Conservation (phyloP, 1,140 invertebrate species). For the Potamilus streckersoni region DNA sequence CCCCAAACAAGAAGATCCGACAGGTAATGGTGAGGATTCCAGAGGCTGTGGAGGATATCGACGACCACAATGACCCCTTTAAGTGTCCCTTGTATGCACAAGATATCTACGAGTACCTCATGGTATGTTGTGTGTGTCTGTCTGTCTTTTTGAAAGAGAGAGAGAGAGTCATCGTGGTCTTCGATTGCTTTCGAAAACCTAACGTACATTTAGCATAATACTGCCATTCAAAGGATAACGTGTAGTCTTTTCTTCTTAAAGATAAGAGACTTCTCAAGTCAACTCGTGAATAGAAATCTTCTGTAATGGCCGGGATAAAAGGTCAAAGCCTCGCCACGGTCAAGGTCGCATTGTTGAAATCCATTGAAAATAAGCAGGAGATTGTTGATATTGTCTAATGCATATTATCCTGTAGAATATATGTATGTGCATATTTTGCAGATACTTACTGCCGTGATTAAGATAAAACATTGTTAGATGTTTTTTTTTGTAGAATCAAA, state of each 20-base stretch:
- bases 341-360: too few relatives aligned
- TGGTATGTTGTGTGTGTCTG: slow-evolving; percentile 38
- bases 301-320: too few relatives aligned
- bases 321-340: too few relatives aligned
- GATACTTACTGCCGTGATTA: neutral
- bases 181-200: neutral
- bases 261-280: too few relatives aligned
- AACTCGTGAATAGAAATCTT: too few relatives aligned
- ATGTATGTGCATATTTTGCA: neutral
- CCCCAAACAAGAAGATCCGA: slow-evolving; percentile 22
- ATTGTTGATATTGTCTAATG: too few relatives aligned
- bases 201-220: too few relatives aligned
- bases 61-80: slow-evolving; percentile 36
- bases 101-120: slow-evolving; percentile 51
- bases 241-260: too few relatives aligned
- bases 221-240: too few relatives aligned
- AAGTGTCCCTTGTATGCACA: slow-evolving; percentile 47
- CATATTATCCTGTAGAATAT: neutral
- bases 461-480: neutral
- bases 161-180: neutral
- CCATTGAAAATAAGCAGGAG: too few relatives aligned
- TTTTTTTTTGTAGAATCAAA: neutral
- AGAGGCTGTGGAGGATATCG: slow-evolving; percentile 43
- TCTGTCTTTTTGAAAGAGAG: too few relatives aligned
- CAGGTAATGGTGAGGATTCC: slow-evolving; percentile 33